Conservation (phyloP, 2,797 vertebrate species). For the Aulostomus chinensis region DNA sequence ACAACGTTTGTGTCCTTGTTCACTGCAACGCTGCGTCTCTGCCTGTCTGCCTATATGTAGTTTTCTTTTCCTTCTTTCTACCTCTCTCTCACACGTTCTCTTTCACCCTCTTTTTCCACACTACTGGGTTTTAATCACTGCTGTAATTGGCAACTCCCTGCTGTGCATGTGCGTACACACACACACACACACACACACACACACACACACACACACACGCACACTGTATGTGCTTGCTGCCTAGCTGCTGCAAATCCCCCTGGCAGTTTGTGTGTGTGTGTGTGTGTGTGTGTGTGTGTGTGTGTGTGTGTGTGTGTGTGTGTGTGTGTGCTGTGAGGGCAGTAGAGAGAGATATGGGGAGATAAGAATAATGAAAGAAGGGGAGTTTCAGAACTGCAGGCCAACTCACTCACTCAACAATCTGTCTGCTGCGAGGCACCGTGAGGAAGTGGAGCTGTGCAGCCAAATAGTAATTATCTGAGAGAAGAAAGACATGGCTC, state of each 20-base stretch:
- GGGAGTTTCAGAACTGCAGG: slow-evolving; percentile 79
- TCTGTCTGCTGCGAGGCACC: slow-evolving; percentile 67
- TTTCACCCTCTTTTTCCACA: slow-evolving; percentile 69
- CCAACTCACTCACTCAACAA: slow-evolving; percentile 75
- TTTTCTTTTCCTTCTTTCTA: slow-evolving; percentile 34
- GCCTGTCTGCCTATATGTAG: slow-evolving; percentile 35
- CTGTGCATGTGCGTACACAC: slow-evolving; percentile 69
- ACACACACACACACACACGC: slow-evolving; percentile 39
- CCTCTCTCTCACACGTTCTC: slow-evolving; percentile 22
- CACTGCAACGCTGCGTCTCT: slow-evolving; percentile 45
- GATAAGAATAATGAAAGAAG: slow-evolving; percentile 78
- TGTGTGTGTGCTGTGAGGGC: slow-evolving; percentile 48
- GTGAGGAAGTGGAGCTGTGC: slow-evolving; percentile 63
- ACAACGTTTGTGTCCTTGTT: slow-evolving; percentile 43
- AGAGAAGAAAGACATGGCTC: slow-evolving; percentile 57
- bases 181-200: slow-evolving; percentile 32
- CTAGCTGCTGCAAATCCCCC: slow-evolving; percentile 65
- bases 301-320: slow-evolving; percentile 26
- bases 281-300: slow-evolving; percentile 19
- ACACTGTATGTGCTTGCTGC: slow-evolving; percentile 27
- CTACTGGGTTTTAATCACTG: slow-evolving; percentile 84
- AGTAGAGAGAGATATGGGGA: slow-evolving; percentile 72
- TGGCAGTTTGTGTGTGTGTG: slow-evolving; percentile 54
- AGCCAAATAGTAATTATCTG: slow-evolving; percentile 77
- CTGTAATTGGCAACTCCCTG: slow-evolving; percentile 85